Conservation (phyloP, 2,113 vertebrate species). For the Crypturellus undulatus region DNA sequence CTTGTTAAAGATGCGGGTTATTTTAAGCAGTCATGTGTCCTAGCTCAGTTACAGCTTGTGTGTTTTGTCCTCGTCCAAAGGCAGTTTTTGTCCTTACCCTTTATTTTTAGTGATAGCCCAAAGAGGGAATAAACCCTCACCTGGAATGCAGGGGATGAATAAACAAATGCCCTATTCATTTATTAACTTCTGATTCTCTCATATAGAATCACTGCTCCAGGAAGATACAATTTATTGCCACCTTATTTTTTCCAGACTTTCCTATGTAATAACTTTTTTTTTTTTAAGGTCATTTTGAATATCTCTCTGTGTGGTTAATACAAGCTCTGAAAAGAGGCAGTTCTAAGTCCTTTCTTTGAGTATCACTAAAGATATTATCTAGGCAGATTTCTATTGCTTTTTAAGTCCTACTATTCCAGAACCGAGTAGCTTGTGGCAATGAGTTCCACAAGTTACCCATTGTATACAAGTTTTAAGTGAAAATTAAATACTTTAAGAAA, state of each 20-base stretch:
- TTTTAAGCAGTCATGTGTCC: neutral
- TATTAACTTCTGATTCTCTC: neutral
- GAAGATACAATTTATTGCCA: neutral
- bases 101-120: neutral
- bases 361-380: fast-evolving
- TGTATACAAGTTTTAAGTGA: constrained; percentile 41
- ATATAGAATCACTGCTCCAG: neutral
- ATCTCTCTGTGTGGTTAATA: fast-evolving
- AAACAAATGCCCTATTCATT: neutral
- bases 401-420: neutral
- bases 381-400: fast-evolving
- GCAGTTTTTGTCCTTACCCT: neutral
- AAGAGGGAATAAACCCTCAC: neutral
- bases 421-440: constrained; percentile 5
- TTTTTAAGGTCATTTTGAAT: fast-evolving
- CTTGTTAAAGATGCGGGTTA: neutral
- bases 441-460: constrained; percentile 40
- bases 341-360: no score
- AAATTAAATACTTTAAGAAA: constrained; percentile 59
- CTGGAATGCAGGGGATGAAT: neutral
- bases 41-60: fast-evolving
- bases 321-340: fast-evolving
- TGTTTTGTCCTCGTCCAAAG: neutral
- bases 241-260: neutral
- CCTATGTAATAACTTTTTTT: no score